These are phyloP conservation scores for Agrotis ipsilon DNA, from an alignment of 2,888 invertebrate species.

Conservation along the genomic window DNA sequence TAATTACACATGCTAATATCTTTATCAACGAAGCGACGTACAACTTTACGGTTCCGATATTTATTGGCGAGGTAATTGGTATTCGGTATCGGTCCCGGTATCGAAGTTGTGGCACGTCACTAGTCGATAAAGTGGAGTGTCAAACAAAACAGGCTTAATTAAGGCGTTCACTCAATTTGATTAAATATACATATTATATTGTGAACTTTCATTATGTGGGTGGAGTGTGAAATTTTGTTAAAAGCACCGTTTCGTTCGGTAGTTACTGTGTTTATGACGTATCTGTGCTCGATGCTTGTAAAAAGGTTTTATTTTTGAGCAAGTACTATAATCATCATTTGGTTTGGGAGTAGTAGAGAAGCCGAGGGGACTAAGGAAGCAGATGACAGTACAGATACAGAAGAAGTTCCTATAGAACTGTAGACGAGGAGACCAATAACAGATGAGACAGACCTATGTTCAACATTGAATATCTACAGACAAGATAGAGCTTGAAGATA, in stretches of 20 bases:
- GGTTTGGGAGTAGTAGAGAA: background rate
- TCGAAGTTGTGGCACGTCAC: slow-evolving; percentile 56
- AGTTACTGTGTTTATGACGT: slow-evolving; percentile 43
- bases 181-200: slow-evolving; percentile 49
- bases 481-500: no score
- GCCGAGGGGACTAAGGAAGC: no score
- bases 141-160: slow-evolving; percentile 62
- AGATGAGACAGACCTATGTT: no score
- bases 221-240: slow-evolving; percentile 43
- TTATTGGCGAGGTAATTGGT: slow-evolving; percentile 54
- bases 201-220: slow-evolving; percentile 43
- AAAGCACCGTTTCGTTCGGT: slow-evolving; percentile 41
- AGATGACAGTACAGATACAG: no score
- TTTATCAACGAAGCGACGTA: slow-evolving; percentile 54
- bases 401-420: no score
- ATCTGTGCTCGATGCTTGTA: background rate
- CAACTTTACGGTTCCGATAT: slow-evolving; percentile 57
- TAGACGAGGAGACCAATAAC: no score
- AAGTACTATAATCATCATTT: background rate
- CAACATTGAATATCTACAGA: no score
- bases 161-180: slow-evolving; percentile 58
- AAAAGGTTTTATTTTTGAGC: slow-evolving; percentile 22
- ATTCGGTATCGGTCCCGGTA: slow-evolving; percentile 52
- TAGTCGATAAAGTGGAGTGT: slow-evolving; percentile 62
- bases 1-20: slow-evolving; percentile 66